Conservation (phyloP, 2,888 invertebrate species). For the Gastrophysa polygoni region DNA sequence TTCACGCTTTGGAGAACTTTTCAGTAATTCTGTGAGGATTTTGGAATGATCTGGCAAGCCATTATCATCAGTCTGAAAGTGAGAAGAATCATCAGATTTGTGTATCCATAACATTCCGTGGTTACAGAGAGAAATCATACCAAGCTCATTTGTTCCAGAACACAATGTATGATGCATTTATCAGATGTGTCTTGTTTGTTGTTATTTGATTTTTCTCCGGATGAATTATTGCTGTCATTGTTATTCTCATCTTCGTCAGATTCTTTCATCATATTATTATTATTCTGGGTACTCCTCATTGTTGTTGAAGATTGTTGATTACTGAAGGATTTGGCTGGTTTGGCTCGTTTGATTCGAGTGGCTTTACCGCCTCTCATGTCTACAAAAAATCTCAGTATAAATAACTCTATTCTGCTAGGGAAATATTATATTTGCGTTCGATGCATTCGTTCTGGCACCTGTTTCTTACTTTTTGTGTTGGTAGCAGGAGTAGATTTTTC, state of each 20-base stretch:
- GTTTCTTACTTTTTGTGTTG: not conserved
- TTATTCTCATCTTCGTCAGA: not conserved
- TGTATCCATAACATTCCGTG: too few species aligned
- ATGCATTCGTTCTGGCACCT: too few species aligned
- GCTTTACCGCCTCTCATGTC: not conserved
- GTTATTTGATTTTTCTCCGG: slow-evolving; percentile 18
- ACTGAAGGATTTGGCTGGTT: not conserved
- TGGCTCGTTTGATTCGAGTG: slow-evolving; percentile 4
- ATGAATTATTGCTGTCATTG: not conserved
- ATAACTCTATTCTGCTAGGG: too few species aligned
- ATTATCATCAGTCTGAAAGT: slow-evolving; percentile 64
- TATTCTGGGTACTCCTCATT: not conserved
- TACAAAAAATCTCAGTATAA: not conserved
- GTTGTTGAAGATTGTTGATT: not conserved
- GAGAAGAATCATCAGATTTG: too few species aligned
- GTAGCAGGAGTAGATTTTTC: not conserved
- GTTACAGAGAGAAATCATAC: slow-evolving; percentile 55
- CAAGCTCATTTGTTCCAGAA: slow-evolving; percentile 72
- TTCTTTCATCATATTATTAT: not conserved
- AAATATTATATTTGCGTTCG: too few species aligned
- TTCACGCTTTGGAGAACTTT: slow-evolving; percentile 68
- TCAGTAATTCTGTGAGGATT: slow-evolving; percentile 66
- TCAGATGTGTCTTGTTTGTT: slow-evolving; percentile 19
- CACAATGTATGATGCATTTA: slow-evolving; percentile 70
- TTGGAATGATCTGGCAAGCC: slow-evolving; percentile 71